Evolutionary conservation across 2,113 vertebrate species (phyloP), one percentile per base, ranked within the genome.

Genomic region (Trogon surrucura): DNA sequence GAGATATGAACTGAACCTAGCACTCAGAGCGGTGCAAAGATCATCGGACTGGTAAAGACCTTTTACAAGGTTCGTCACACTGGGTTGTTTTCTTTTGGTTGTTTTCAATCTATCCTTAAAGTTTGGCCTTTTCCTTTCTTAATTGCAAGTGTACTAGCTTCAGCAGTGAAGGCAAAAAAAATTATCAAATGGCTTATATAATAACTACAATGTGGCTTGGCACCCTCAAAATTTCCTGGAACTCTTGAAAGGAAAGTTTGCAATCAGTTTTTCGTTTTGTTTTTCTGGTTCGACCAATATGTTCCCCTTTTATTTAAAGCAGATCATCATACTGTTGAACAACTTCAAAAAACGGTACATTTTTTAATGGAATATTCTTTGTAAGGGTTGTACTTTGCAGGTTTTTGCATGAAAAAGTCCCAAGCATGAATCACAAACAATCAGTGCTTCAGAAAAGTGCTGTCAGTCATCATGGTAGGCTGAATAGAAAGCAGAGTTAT

Each of bases 1-100:
- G 51, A 94, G 89, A 80, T n/a, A 66, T 18, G 27, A 86, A n/a
- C 12, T 32, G 23, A 85, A 57, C 22, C 4, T 41, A 22, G 30
- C 44, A 8, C 16, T 47, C 56, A 21, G 79, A 57, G 26, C 27
- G 82, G 11, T 23, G 19, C 38, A 71, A 85, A 71, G 18, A 85
- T 48, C 70, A 44, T 19, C 26, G 29, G 48, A 26, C 20, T n/a
- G 8, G 25, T 54, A 54, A 81, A 65, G 18, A 66, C 2, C 2
- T 70, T 82, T 54, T 30, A 75, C 17, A 25, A 34, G 20, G 8
- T 36, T 62, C 1, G 0, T 78, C 1, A 0, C 7, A 41, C 41
- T 41, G 41, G 4, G 0, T 2, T 41, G 50, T 27, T 36, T 72
- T 19, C 26, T 57, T 66, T 50, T n/a, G 8, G 6, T 16, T n/a